Conservation (phyloP, 2,888 invertebrate genomes). For the Tenthredo distinguenda region DNA sequence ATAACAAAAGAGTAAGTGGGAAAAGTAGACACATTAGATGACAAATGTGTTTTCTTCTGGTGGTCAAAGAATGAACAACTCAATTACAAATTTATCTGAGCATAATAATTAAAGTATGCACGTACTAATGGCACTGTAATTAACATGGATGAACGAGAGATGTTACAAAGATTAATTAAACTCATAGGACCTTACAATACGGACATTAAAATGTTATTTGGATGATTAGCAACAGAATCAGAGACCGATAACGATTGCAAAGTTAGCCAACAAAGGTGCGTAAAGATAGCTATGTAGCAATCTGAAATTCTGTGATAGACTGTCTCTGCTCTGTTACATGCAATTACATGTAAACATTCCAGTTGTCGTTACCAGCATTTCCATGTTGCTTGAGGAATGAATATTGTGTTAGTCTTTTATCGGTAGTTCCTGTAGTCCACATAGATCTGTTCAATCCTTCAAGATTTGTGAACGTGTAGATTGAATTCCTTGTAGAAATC, state of each 20-base stretch:
- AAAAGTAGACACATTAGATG: not conserved
- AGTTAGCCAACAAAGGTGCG: not conserved
- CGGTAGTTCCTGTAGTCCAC: conserved; percentile 11
- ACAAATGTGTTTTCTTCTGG: not conserved
- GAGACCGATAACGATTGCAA: not conserved
- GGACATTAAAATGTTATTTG: not conserved
- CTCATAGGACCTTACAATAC: not conserved
- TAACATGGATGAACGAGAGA: not conserved
- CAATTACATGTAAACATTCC: conserved; percentile 22
- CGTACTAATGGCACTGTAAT: not conserved
- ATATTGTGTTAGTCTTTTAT: not conserved
- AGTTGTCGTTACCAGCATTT: not conserved
- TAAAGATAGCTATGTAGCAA: not conserved
- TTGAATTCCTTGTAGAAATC: conserved; percentile 19
- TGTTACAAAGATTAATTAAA: not conserved
- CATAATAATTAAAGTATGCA: not conserved
- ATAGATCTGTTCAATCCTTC: not conserved
- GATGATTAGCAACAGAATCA: not conserved
- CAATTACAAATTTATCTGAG: not conserved
- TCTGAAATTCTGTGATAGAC: not conserved
- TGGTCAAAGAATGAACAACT: not conserved
- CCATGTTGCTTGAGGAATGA: conserved; percentile 1
- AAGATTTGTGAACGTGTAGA: not conserved
- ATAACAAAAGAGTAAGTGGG: not conserved
- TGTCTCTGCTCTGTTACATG: not conserved